Conservation (phyloP, 2,113 vertebrate species). For the Chitala chitala region DNA sequence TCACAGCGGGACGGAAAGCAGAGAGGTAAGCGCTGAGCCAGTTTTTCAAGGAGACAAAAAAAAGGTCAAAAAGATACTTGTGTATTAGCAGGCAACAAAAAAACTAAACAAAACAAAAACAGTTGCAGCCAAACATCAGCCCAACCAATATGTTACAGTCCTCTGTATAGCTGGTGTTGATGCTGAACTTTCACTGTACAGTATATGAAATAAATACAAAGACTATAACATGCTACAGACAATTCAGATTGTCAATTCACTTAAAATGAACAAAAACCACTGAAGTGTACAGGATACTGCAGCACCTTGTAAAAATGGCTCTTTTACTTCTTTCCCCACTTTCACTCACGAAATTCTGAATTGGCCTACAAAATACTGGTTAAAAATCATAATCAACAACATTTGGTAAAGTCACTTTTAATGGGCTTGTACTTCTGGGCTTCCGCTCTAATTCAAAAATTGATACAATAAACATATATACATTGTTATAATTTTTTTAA, state of each 20-base stretch:
- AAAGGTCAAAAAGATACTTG: not conserved
- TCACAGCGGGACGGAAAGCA: not conserved
- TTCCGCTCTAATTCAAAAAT: no score
- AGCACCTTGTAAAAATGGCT: constrained; percentile 68
- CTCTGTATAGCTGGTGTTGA: constrained; percentile 35
- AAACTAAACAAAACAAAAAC: not conserved
- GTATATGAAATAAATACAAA: constrained; percentile 34
- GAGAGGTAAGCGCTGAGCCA: not conserved
- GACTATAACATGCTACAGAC: not conserved
- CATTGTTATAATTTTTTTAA: constrained; percentile 27
- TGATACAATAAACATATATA: no score
- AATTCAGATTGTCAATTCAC: not conserved
- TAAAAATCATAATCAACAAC: no score
- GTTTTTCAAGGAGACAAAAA: not conserved
- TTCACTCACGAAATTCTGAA: no score
- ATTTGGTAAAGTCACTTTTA: no score
- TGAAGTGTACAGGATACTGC: constrained; percentile 44
- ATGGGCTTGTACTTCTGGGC: no score
- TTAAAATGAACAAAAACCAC: constrained; percentile 45
- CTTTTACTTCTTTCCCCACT: constrained; percentile 26
- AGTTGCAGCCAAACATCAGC: constrained; percentile 46
- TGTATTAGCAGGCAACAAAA: not conserved
- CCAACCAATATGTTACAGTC: constrained; percentile 46
- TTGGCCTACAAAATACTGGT: no score
- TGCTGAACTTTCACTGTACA: constrained; percentile 34